phyloP scores from a whole-genome alignment of 2,113 vertebrate genomes.

The Labeo rohita region DNA sequence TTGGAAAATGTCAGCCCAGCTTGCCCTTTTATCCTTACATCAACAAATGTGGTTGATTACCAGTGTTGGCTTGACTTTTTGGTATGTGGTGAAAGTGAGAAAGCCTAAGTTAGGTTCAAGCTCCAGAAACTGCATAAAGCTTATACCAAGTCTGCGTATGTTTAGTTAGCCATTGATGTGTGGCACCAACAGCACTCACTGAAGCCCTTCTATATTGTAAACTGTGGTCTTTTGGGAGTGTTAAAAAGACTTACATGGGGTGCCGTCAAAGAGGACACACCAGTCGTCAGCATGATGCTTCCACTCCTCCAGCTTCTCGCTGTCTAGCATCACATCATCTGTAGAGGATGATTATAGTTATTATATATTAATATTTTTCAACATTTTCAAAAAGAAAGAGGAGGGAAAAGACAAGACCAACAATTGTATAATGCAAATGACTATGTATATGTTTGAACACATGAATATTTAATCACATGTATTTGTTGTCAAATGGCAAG shows the following conservation, averaged over 20 bases:
- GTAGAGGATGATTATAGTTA: not conserved
- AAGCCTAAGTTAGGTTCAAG: not conserved
- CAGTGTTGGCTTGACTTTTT: slow-evolving; percentile 9
- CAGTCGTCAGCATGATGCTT: slow-evolving; percentile 65
- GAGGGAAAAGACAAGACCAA: not conserved
- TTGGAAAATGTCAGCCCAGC: not conserved
- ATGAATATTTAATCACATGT: not conserved
- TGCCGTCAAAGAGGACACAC: slow-evolving; percentile 65
- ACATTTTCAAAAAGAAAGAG: no score
- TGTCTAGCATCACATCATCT: slow-evolving; percentile 56
- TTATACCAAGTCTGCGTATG: not conserved
- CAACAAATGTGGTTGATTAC: slow-evolving; percentile 2
- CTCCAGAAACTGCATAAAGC: not conserved
- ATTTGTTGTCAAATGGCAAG: not conserved
- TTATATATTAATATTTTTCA: slow-evolving; percentile 11
- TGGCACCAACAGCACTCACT: not conserved
- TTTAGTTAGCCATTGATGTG: not conserved
- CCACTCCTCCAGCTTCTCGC: slow-evolving; percentile 45
- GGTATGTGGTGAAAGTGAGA: not conserved
- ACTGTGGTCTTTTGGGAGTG: not conserved
- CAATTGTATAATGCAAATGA: not conserved
- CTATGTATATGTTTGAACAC: not conserved
- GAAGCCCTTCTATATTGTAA: not conserved
- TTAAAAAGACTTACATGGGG: slow-evolving; percentile 7
- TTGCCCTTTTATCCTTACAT: slow-evolving; percentile 5